Evolutionary conservation across 2,888 invertebrate species (phyloP).

Genomic region (Odontocerum albicorne): DNA sequence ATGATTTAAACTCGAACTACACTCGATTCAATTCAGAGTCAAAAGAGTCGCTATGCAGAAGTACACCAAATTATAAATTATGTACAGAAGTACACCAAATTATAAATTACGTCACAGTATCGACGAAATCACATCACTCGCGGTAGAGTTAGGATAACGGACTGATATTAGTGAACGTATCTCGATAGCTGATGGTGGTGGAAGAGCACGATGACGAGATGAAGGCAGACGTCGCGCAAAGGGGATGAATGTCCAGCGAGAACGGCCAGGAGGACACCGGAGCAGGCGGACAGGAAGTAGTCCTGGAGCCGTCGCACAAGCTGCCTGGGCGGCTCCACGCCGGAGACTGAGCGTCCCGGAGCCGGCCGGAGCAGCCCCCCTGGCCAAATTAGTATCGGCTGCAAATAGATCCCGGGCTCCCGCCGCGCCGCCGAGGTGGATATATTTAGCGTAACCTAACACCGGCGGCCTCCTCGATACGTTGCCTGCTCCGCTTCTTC

Average conservation of each 20-base stretch:
- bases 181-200: too few species aligned
- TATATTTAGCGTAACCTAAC: constrained; percentile 32
- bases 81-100: too few species aligned
- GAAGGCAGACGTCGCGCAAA: constrained; percentile 24
- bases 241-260: constrained; percentile 33
- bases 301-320: too few species aligned
- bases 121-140: too few species aligned
- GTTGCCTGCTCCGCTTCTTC: constrained; percentile 1
- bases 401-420: constrained; percentile 67
- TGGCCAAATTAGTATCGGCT: constrained; percentile 83
- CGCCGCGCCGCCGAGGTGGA: constrained; percentile 45
- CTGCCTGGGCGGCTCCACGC: constrained; percentile 39
- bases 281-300: constrained; percentile 38
- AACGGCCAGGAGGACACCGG: constrained; percentile 36
- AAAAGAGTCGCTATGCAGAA: too few species aligned
- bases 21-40: too few species aligned
- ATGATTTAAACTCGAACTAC: too few species aligned
- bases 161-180: too few species aligned
- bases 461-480: constrained; percentile 19
- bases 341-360: constrained; percentile 51
- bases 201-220: constrained; percentile 17
- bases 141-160: too few species aligned
- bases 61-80: too few species aligned
- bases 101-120: too few species aligned
- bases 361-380: constrained; percentile 56